Conservation (phyloP, 2,888 invertebrate species). For the Troilus luridus region DNA sequence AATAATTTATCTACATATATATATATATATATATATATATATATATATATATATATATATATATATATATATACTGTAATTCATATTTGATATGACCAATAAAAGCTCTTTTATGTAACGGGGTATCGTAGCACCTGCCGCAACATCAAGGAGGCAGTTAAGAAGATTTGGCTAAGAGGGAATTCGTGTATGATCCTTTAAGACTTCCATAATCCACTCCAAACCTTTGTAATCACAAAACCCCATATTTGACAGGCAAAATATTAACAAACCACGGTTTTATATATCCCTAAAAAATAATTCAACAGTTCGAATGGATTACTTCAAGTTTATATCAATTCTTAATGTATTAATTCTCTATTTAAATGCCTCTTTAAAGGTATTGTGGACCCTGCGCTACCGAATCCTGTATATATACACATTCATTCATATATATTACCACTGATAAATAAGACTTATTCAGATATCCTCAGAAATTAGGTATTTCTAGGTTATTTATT, state of each 20-base stretch:
- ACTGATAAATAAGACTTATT: too few relatives aligned
- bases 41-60: not conserved
- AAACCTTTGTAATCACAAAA: not conserved
- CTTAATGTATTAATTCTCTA: too few relatives aligned
- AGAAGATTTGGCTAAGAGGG: constrained; percentile 9
- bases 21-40: too few relatives aligned
- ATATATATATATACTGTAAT: not conserved
- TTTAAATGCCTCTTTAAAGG: too few relatives aligned
- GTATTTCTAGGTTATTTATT: too few relatives aligned
- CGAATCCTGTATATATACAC: too few relatives aligned
- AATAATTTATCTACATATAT: too few relatives aligned
- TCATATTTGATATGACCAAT: not conserved
- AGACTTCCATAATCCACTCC: not conserved
- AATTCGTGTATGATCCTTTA: constrained; percentile 29
- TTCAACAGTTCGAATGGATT: not conserved
- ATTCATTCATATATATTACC: too few relatives aligned
- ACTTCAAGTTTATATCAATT: not conserved
- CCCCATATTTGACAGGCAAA: not conserved
- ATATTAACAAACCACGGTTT: not conserved
- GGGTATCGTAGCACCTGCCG: not conserved
- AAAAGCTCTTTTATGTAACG: not conserved
- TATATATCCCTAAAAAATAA: not conserved
- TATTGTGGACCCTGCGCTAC: too few relatives aligned
- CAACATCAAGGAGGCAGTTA: not conserved
- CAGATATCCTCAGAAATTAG: too few relatives aligned